phyloP scores from a whole-genome alignment of 2,888 invertebrate genomes.

The Chloroclystis v-ata region DNA sequence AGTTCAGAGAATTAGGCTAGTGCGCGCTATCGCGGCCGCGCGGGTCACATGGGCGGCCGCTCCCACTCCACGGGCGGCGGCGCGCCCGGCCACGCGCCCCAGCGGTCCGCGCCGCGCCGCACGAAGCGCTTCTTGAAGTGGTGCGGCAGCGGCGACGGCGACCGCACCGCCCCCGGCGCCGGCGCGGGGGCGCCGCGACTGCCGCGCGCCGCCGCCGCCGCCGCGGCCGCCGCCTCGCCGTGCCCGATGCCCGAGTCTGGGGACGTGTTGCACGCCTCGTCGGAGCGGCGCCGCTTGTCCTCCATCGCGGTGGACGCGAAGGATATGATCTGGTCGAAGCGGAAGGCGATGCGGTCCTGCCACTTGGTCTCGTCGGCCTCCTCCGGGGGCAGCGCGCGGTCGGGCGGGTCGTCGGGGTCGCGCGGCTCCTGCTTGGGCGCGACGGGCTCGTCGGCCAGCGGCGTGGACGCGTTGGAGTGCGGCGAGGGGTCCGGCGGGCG shows the following conservation, averaged over 20 bases:
- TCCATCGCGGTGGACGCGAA: constrained; percentile 95
- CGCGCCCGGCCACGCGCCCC: constrained; percentile 76
- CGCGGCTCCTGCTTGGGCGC: constrained; percentile 13
- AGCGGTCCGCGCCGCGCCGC: constrained; percentile 80
- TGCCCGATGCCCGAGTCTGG: constrained; percentile 90
- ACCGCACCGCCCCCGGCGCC: constrained; percentile 58
- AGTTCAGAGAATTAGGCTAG: constrained; percentile 31
- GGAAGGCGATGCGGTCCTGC: constrained; percentile 95
- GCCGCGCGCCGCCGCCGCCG: constrained; percentile 43
- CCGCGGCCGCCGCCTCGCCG: constrained; percentile 73
- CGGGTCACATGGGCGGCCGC: constrained; percentile 71
- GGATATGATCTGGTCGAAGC: constrained; percentile 95
- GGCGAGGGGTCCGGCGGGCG: constrained; percentile 81
- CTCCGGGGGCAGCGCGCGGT: constrained; percentile 62
- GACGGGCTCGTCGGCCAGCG: constrained; percentile 75
- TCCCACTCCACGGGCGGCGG: constrained; percentile 72
- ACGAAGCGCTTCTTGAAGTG: constrained; percentile 93
- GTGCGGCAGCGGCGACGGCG: constrained; percentile 59
- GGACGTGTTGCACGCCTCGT: constrained; percentile 90
- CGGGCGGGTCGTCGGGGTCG: constrained; percentile 14
- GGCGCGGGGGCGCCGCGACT: constrained; percentile 44
- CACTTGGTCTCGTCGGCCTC: constrained; percentile 91
- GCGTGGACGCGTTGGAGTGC: constrained; percentile 82
- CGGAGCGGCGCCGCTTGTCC: constrained; percentile 89
- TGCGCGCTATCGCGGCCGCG: constrained; percentile 37